Base-by-base conservation (phyloP, 30 jellyfish, hydroid and myxozoan genomes). In the Rhopilema esculentum region DNA sequence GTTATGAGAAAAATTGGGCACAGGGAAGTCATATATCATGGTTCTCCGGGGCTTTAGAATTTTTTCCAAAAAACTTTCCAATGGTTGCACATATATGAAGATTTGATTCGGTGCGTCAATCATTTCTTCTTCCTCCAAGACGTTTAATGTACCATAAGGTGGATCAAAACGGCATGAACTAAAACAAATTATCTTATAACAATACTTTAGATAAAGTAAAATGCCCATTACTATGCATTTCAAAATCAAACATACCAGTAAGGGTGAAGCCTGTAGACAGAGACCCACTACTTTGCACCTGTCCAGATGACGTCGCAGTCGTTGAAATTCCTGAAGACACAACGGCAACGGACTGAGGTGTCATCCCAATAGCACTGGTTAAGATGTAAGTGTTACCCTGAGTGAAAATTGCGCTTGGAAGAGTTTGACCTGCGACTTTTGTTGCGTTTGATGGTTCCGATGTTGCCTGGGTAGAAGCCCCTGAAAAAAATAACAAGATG, bases 331-430 rank as follows among this genome's bases (percentile, higher is more conserved):
- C 87, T 17, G 80, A 51, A 16, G 96, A 73, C 1, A 88, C 97
- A 16, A 69, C 80, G 0, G 90, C 28, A 0, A 93, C 89, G 16
- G 97, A 75, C 23, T 93, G 97, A 12, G 91, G 95, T 29, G 89
- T 84, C 69, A 93, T 91, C 0, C 92, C 97, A 30, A 89, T 95
- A 7, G 98, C 95, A 50, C 86, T 93, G 9, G 98, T 94, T 62
- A 93, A 81, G 31, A 93, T 93, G 69, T 93, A 93, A 1, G 98
- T 93, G 62, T 93, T 93, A 48, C 98, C 98, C 66, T 85, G 96
- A 0, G 90, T 81, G 82, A 87, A 79, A 8, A 87, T 79, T 0
- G 90, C 83, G 27, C 66, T 71, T n/a, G 96, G 87, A 22, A 79
- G 67, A 4, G 87, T 9, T 48, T 87, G 96, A 33, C 90, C 27